A percentile compares a stretch with the other conserved stretches of the same genome.
phyloP scores from a whole-genome alignment of 2,888 invertebrate genomes.

The Hirtodrosophila cameraria region DNA sequence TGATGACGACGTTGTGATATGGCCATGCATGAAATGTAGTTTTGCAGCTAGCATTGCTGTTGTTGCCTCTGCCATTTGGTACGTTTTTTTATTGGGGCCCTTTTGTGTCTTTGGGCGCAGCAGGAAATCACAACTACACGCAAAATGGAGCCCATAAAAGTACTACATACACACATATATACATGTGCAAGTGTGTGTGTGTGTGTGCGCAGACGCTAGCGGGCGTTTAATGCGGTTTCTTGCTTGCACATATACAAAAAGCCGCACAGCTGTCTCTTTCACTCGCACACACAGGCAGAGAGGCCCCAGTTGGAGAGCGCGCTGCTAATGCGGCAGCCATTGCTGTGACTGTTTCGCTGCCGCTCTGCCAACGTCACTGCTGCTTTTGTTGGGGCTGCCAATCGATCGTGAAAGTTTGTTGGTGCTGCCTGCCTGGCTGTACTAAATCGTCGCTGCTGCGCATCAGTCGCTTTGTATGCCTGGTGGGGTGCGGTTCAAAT shows the following conservation, averaged over 20 bases:
- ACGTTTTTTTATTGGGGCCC: constrained; percentile 50
- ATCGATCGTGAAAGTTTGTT: constrained; percentile 72
- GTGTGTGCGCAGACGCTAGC: constrained; percentile 50
- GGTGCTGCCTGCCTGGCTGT: constrained; percentile 54
- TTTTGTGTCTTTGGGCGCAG: constrained; percentile 68
- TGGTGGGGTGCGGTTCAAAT: constrained; percentile 75
- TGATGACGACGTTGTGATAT: constrained; percentile 64
- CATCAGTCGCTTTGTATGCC: constrained; percentile 75
- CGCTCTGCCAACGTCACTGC: constrained; percentile 1
- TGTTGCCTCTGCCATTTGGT: constrained; percentile 30
- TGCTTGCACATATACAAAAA: constrained; percentile 14
- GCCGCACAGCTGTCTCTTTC: constrained; percentile 6
- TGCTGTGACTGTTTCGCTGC: constrained; percentile 36
- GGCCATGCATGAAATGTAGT: constrained; percentile 68
- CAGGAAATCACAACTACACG: constrained; percentile 72
- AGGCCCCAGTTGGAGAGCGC: constrained; percentile 28
- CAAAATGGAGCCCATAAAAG: constrained; percentile 49
- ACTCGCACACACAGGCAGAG: constrained; percentile 26
- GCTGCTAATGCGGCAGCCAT: constrained; percentile 52
- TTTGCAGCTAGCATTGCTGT: constrained; percentile 53
- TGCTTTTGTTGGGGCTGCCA: constrained; percentile 37
- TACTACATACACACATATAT: constrained; percentile 21
- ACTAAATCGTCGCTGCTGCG: constrained; percentile 60
- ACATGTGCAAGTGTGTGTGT: constrained; percentile 10
- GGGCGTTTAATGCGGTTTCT: constrained; percentile 35